These are phyloP conservation scores for Chymomyza amoena DNA, from an alignment of 2,888 invertebrate genomes.

Conservation along the genomic window DNA sequence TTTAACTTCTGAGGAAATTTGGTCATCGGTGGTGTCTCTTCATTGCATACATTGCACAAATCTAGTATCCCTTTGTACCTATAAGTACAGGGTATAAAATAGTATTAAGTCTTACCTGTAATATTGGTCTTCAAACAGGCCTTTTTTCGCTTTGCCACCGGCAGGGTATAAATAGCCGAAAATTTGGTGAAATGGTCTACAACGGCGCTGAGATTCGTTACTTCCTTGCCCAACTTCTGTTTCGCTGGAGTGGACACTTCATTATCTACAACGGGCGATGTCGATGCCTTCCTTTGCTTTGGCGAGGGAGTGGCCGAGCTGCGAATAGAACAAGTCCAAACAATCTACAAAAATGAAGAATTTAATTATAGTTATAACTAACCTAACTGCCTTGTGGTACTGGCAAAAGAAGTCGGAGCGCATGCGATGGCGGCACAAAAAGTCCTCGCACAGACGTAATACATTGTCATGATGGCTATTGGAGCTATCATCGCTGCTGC, in stretches of 20 bases:
- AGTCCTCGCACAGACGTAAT: conserved; percentile 82
- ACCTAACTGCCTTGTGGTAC: conserved; percentile 81
- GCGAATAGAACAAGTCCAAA: background rate
- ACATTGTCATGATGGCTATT: conserved; percentile 58
- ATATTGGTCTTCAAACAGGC: conserved; percentile 59
- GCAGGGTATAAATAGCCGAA: conserved; percentile 77
- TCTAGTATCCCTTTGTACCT: too few relatives aligned
- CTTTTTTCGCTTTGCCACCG: conserved; percentile 64
- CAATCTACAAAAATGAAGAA: background rate
- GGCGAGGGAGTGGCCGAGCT: conserved; percentile 62
- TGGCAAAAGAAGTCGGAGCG: conserved; percentile 89
- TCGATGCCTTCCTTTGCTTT: conserved; percentile 48
- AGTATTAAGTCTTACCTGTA: conserved; percentile 43
- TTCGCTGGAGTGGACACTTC: conserved; percentile 18
- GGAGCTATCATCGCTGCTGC: conserved; percentile 33
- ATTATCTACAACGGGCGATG: conserved; percentile 27
- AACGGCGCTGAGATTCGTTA: conserved; percentile 27
- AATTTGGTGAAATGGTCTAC: conserved; percentile 73
- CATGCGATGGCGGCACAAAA: conserved; percentile 83
- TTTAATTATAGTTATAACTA: conserved; percentile 30
- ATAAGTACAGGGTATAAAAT: too few relatives aligned
- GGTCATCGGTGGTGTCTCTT: too few relatives aligned
- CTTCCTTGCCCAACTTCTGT: conserved; percentile 30
- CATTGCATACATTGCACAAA: too few relatives aligned
- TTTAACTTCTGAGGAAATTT: too few relatives aligned